Base-by-base conservation (phyloP, 1,140 invertebrate species). In the Heliothis subflexa region DNA sequence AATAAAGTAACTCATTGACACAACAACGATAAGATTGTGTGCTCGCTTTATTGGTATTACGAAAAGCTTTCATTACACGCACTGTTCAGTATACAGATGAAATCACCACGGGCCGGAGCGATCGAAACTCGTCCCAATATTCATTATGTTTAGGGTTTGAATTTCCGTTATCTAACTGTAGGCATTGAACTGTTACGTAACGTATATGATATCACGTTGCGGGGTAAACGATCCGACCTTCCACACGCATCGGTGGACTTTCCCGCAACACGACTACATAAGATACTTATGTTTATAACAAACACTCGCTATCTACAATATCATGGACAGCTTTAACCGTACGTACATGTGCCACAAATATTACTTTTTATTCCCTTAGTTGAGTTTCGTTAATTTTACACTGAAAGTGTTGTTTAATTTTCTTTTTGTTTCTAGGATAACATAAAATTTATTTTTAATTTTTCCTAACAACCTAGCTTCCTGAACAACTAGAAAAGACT, bases 191-290 rank as follows among this genome's bases (percentile, higher is more conserved):
- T 83, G 88, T 92, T 92, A 88, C 84, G 86, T 88, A 92, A 93
- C 85, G 86, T 85, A 86, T 88, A 80, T 81, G 83, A 84, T 93
- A 91, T 91, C 84, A 88, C 78, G 74, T 91, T 89, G 87, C 89
- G 81, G 88, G 84, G 89, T 93, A 93, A 93, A 89, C 85, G 86
- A 91, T 92, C 85, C 89, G 88, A 89, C 87, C 91, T 92, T 87
- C 76, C 81, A 81, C 86, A 91, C 90, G 91, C 89, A 88, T 83
- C 85, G 85, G 70, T 88, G 85, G 85, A 85, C 87, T 89, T 90
- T 90, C 89, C 88, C 86, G 89, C 87, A 87, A 88, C 88, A 83
- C 81, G 84, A 86, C 83, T 73, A 78, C 57, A 50, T 66, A 49
- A 47, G 40, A 16, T 66, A 79, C 62, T 64, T 68, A 64, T 18